Percentiles rank a stretch among this genome's conserved stretches.
Conservation (phyloP, 2,797 vertebrate species). For the Molossus molossus region DNA sequence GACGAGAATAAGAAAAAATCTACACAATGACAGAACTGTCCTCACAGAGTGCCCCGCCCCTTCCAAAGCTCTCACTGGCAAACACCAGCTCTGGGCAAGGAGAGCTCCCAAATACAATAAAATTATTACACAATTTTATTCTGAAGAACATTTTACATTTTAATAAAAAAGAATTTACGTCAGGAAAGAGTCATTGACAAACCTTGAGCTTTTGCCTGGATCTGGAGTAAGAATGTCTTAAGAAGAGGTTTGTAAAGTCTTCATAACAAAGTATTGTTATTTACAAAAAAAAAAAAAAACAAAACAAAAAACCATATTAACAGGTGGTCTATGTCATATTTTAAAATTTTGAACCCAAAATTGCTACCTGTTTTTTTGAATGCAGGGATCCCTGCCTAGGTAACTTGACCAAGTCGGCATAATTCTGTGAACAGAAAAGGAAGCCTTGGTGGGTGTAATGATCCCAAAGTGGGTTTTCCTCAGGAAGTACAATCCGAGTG, state of each 20-base stretch:
- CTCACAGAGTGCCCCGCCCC: constrained; percentile 44
- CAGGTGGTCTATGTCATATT: constrained; percentile 88
- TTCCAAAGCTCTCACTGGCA: background rate
- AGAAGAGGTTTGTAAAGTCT: constrained; percentile 91
- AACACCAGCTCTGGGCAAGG: constrained; percentile 76
- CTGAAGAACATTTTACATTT: constrained; percentile 91
- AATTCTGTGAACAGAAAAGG: constrained; percentile 87
- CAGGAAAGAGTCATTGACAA: constrained; percentile 92
- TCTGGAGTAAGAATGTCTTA: constrained; percentile 91
- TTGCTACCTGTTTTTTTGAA: constrained; percentile 88
- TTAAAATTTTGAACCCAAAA: constrained; percentile 88
- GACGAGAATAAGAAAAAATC: background rate
- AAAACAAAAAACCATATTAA: constrained; percentile 77
- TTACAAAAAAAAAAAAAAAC: constrained; percentile 87
- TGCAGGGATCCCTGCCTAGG: constrained; percentile 89
- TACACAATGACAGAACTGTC: background rate
- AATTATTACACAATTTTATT: constrained; percentile 90
- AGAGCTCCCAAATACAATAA: constrained; percentile 85
- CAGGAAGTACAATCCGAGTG: constrained; percentile 76
- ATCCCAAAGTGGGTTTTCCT: constrained; percentile 83
- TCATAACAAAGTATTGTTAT: constrained; percentile 90
- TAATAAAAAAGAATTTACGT: constrained; percentile 91
- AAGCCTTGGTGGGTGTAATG: constrained; percentile 80
- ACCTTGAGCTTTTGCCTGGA: constrained; percentile 90
- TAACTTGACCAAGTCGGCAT: constrained; percentile 84